Evolutionary conservation across 2,797 vertebrate species (phyloP).

Genomic region (Pogoniulus pusillus): DNA sequence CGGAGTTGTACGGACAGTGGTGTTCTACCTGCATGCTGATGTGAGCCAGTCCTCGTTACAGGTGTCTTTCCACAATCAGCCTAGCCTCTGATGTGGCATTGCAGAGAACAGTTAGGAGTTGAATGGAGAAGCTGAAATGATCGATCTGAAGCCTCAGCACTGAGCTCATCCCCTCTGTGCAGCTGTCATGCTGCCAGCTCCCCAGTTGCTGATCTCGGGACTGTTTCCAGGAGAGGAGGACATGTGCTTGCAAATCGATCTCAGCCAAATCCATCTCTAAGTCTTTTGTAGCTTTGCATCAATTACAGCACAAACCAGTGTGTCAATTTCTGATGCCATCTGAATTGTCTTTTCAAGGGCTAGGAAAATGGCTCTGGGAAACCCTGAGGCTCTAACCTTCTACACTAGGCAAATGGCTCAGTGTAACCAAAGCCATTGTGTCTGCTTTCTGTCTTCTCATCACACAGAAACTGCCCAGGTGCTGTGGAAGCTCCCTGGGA

Average conservation of each 20-base stretch:
- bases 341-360: neutral
- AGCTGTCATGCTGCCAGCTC: neutral
- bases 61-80: neutral
- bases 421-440: neutral
- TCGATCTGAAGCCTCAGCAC: neutral
- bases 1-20: rapidly evolving
- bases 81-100: neutral
- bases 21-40: neutral
- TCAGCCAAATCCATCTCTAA: neutral
- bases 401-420: neutral
- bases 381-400: neutral
- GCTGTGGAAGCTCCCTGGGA: neutral
- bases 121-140: neutral
- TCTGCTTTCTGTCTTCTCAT: neutral
- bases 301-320: neutral
- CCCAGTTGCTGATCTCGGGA: neutral
- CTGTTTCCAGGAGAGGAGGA: neutral
- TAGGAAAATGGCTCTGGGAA: neutral
- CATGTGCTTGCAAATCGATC: neutral
- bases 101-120: neutral
- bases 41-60: neutral
- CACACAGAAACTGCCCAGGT: neutral
- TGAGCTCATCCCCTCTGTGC: neutral
- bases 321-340: neutral
- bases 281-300: neutral